Evolutionary conservation across 2,113 vertebrate genomes (phyloP), one percentile per base, ranked within the genome.

Genomic region (Cinclus mexicanus): DNA sequence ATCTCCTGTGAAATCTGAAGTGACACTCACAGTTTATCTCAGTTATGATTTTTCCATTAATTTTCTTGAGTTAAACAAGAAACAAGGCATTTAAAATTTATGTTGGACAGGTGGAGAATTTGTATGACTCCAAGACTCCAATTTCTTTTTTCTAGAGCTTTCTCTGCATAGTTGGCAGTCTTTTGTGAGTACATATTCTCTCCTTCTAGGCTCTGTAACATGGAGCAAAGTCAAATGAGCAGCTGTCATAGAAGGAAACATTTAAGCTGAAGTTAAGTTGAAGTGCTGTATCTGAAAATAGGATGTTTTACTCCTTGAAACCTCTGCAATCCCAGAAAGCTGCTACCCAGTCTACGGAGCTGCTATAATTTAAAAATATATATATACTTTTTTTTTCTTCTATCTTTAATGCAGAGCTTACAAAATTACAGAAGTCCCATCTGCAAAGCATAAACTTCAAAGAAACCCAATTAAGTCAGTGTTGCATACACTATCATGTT

Each of bases 191-290:
- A 57, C 5, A 78, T 46, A 23, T 5, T 89, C 64, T 81, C 21
- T 89, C 56, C 74, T 87, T 91, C 29, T 46, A 59, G 56, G 52
- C 57, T 29, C 8, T 67, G 47, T n/a, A 83, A 47, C 44, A 85
- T 6, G 75, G 12, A 75, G 55, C 46, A 78, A 94, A 90, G 10
- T 72, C 61, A 87, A 83, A 86, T 23, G 28, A 86, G 14, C 33
- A 56, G 52, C 69, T 90, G 53, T 44, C 82, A 64, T 6, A 28
- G 65, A 83, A 80, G 46, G 39, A 87, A 94, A 64, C 22, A 21
- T 74, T 87, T 83, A n/a, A 87, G 53, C n/a, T 92, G 83, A 80
- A 90, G 64, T 61, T 93, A 71, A 86, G 25, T 15, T 80, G 83
- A 92, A 74, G 47, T 82, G 60, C 50, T 87, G 11, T 68, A 47